A percentile compares a stretch with the other conserved stretches of the same genome.
phyloP scores from a whole-genome alignment of 2,888 invertebrate species.

The Camptogramma bilineatum region DNA sequence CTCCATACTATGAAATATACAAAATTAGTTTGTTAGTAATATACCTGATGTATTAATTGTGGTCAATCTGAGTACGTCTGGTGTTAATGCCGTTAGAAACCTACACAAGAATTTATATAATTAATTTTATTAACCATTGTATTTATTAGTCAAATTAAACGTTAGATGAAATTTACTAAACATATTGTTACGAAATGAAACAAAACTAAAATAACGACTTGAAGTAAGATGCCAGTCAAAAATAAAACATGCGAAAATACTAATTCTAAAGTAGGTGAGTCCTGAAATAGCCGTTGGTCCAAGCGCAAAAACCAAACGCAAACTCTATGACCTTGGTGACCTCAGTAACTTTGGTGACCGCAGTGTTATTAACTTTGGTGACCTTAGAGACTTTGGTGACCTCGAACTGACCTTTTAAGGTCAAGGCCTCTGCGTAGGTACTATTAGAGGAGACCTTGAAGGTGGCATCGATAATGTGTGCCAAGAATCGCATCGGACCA shows the following conservation, averaged over 20 bases:
- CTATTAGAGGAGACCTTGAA: constrained; percentile 76
- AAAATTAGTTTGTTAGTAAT: constrained; percentile 60
- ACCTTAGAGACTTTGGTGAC: constrained; percentile 50
- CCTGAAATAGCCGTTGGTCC: constrained; percentile 76
- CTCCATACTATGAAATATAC: constrained; percentile 66
- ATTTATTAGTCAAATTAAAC: constrained; percentile 14
- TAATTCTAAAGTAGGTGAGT: constrained; percentile 41
- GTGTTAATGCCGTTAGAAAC: constrained; percentile 85
- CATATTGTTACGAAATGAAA: constrained; percentile 17
- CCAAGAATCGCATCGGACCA: constrained; percentile 86
- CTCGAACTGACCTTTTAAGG: constrained; percentile 64
- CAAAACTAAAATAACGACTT: constrained; percentile 16
- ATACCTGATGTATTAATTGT: constrained; percentile 84
- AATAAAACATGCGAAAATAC: constrained; percentile 52
- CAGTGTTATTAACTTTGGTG: constrained; percentile 50
- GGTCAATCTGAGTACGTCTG: constrained; percentile 84
- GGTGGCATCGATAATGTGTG: constrained; percentile 83
- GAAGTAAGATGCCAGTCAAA: constrained; percentile 33
- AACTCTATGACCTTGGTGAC: constrained; percentile 43
- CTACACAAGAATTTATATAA: constrained; percentile 65
- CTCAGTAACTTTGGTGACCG: constrained; percentile 49
- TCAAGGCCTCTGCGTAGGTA: constrained; percentile 67
- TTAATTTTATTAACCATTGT: constrained; percentile 39
- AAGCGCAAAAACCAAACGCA: constrained; percentile 66
- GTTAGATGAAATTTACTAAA: constrained; percentile 28